These are phyloP conservation scores for Montipora efflorescens DNA, from an alignment of 64 coral and sea anemone species.

Conservation along the genomic window DNA sequence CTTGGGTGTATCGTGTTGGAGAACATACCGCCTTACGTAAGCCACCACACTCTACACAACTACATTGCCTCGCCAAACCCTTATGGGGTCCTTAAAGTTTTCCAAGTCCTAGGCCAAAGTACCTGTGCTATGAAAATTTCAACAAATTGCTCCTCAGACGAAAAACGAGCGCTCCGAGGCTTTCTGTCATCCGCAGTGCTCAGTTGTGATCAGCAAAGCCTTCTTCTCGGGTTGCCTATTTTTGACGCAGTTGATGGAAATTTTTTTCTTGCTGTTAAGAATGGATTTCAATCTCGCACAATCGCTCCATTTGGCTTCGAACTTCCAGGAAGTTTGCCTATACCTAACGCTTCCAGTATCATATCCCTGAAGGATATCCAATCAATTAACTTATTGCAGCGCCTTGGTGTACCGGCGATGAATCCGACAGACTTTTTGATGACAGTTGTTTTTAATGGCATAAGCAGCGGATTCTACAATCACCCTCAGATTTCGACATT, in stretches of 20 bases:
- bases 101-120: constrained; percentile 30
- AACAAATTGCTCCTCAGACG: constrained; percentile 16
- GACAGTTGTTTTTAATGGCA: constrained; percentile 26
- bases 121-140: constrained; percentile 25
- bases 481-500: constrained; percentile 37
- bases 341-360: constrained; percentile 33
- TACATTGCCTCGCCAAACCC: constrained; percentile 70
- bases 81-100: constrained; percentile 70
- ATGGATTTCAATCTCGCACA: constrained; percentile 12
- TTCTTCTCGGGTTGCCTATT: constrained; percentile 35
- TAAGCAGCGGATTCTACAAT: constrained; percentile 37
- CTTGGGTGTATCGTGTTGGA: constrained; percentile 64
- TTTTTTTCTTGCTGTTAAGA: constrained; percentile 9
- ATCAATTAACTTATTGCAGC: constrained; percentile 26
- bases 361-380: constrained; percentile 34
- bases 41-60: constrained; percentile 36
- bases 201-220: not conserved
- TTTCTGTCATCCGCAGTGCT: constrained; percentile 40
- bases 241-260: constrained; percentile 56
- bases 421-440: constrained; percentile 47
- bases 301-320: constrained; percentile 58
- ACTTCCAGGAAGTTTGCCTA: constrained; percentile 31
- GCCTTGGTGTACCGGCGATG: constrained; percentile 26
- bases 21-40: constrained; percentile 53
- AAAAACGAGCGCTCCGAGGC: constrained; percentile 59